These are phyloP conservation scores for Tetragonisca angustula DNA, from an alignment of 2,888 invertebrate genomes.

Conservation along the genomic window DNA sequence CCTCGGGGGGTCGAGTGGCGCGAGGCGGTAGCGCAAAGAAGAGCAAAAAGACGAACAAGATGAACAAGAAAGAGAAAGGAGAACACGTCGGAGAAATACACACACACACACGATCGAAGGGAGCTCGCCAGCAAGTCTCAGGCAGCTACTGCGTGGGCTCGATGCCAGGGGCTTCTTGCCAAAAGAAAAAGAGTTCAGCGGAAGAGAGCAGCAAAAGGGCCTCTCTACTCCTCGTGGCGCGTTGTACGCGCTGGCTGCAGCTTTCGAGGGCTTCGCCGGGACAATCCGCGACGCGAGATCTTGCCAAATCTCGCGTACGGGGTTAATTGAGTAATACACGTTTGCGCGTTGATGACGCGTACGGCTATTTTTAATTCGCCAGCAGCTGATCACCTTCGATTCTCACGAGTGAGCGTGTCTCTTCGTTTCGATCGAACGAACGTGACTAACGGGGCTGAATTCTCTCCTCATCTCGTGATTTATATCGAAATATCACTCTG, in stretches of 20 bases:
- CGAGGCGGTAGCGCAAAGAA: background rate
- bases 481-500: too few relatives aligned
- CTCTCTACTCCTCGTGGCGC: background rate
- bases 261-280: slow-evolving; percentile 51
- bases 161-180: slow-evolving; percentile 61
- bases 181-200: slow-evolving; percentile 67
- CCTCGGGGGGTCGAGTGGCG: too few relatives aligned
- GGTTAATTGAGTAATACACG: slow-evolving; percentile 66
- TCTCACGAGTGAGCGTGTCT: background rate
- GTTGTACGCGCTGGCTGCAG: slow-evolving; percentile 47
- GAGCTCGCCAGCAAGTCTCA: slow-evolving; percentile 64
- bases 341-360: slow-evolving; percentile 51
- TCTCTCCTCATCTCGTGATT: too few relatives aligned
- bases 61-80: background rate
- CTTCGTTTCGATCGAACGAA: background rate
- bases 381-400: slow-evolving; percentile 43
- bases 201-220: slow-evolving; percentile 43
- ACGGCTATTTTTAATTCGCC: slow-evolving; percentile 58
- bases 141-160: slow-evolving; percentile 50
- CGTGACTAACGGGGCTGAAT: too few relatives aligned
- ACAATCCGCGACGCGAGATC: slow-evolving; percentile 33
- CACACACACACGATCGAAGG: slow-evolving; percentile 6
- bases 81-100: background rate
- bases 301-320: slow-evolving; percentile 64
- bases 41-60: background rate